Evolutionary conservation across 2,797 vertebrate genomes (phyloP), one percentile per base, ranked within the genome.

Genomic region (Psittacula echo): DNA sequence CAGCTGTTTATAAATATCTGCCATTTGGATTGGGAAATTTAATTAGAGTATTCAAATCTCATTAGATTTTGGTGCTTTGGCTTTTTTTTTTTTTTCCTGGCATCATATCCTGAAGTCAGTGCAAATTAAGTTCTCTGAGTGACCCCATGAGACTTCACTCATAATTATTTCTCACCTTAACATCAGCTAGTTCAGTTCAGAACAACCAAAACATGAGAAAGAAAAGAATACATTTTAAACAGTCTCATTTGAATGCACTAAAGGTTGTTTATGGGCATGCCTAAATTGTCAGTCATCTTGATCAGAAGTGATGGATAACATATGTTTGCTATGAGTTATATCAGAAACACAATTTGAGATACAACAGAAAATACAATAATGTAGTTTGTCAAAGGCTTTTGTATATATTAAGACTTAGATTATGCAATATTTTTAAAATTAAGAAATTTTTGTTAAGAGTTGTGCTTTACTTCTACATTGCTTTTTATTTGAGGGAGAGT

Each of bases 101-200:
- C 42, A 90, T 16, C 67, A 81, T 75, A 81, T 42, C 87, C 70
- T 86, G 39, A 89, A 93, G 93, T 93, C 85, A 91, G 44, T 47
- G 65, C 18, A 95, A 95, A 94, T 93, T 91, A 86, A 89, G 70
- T 83, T 86, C 70, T 87, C 30, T 7, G 39, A 87, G 29, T 41
- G 42, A 54, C 24, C 81, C 79, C 76, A 20, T 0, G 32, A 83
- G 92, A 78, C 19, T 62, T 5, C 39, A 21, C 34, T 85, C 19
- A 39, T 92, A 96, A 93, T 95, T 93, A 87, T 92, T 93, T 95
- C 72, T 89, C 48, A 91, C 72, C 89, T 91, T 79, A 81, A 56
- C 47, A 54, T 75, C 50, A 72, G n/a, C 58, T 91, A 77, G 20
- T 87, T 80, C 47, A 88, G 37, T 23, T 76, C 26, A 78, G 87